These are phyloP conservation scores for Coboldia fuscipes DNA, from an alignment of 1,140 invertebrate species.

Conservation along the genomic window DNA sequence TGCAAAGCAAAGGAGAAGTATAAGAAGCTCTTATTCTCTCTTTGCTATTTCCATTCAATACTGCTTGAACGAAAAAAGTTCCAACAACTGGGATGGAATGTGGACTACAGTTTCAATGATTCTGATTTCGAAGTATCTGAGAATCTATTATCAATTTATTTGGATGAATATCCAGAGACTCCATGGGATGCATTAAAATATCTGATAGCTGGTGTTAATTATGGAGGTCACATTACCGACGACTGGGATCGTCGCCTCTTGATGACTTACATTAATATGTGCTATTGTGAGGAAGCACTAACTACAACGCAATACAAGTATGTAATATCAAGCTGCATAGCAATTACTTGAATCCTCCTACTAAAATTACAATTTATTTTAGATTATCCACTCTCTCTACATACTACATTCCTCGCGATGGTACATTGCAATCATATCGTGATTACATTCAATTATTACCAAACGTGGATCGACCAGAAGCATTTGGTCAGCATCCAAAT, in stretches of 20 bases:
- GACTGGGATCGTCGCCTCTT: slow-evolving; percentile 77
- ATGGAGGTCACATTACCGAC: slow-evolving; percentile 85
- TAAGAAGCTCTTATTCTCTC: slow-evolving; percentile 61
- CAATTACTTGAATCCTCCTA: neutral
- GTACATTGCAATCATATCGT: slow-evolving; percentile 52
- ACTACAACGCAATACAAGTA: slow-evolving; percentile 41
- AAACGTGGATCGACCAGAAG: slow-evolving; percentile 54
- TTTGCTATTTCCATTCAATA: slow-evolving; percentile 82
- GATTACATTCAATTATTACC: slow-evolving; percentile 59
- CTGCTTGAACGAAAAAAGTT: slow-evolving; percentile 76
- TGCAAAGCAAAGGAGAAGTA: slow-evolving; percentile 60
- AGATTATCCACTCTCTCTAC: slow-evolving; percentile 39
- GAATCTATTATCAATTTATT: slow-evolving; percentile 53
- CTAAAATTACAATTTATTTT: slow-evolving; percentile 4
- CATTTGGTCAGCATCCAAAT: slow-evolving; percentile 75
- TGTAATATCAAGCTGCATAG: slow-evolving; percentile 7
- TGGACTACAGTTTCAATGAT: slow-evolving; percentile 72
- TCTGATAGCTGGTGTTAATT: slow-evolving; percentile 80
- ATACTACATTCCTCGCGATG: slow-evolving; percentile 65
- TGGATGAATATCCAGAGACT: slow-evolving; percentile 63
- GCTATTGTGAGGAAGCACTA: slow-evolving; percentile 48
- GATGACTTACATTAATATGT: slow-evolving; percentile 59
- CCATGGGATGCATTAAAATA: slow-evolving; percentile 83
- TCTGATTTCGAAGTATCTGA: slow-evolving; percentile 78
- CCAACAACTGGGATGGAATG: slow-evolving; percentile 78